Percentiles rank a stretch among this genome's conserved stretches.
Evolutionary conservation across 2,113 vertebrate species (phyloP).

Genomic region (Scatophagus argus): DNA sequence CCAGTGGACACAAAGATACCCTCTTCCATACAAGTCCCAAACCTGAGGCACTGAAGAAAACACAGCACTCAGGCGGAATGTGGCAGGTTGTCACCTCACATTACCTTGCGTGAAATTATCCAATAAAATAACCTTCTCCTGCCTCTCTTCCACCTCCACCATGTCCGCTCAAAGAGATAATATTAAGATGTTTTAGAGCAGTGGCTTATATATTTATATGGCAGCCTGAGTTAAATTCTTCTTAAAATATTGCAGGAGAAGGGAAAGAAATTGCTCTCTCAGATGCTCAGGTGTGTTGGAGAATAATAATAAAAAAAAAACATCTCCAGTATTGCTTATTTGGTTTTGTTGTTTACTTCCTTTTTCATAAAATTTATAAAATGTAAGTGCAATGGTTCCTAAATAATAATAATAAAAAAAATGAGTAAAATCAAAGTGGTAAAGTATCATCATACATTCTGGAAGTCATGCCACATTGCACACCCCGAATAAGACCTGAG

Average conservation of each 20-base stretch:
- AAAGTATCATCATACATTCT: conserved; percentile 14
- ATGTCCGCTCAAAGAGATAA: conserved; percentile 16
- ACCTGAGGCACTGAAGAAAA: conserved; percentile 32
- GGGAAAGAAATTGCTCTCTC: conserved; percentile 18
- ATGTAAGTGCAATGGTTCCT: not conserved
- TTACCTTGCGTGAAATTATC: conserved; percentile 47
- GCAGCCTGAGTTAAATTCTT: conserved; percentile 22
- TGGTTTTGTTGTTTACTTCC: conserved; percentile 18
- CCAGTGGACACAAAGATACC: conserved; percentile 27
- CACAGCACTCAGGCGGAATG: conserved; percentile 6
- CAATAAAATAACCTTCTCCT: conserved; percentile 41
- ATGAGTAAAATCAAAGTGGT: conserved; percentile 5
- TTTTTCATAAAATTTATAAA: not conserved
- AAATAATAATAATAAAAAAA: not conserved
- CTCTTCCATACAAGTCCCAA: not conserved
- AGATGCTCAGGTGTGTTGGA: conserved; percentile 9
- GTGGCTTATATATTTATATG: conserved; percentile 24
- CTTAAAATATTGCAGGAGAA: conserved; percentile 30
- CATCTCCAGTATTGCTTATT: not conserved
- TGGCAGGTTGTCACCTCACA: conserved; percentile 56
- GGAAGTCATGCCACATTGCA: conserved; percentile 14
- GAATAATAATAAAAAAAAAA: conserved; percentile 15
- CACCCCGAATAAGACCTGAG: not conserved
- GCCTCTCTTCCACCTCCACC: conserved; percentile 4
- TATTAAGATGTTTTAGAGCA: conserved; percentile 39